Evolutionary conservation across 2,113 vertebrate genomes (phyloP).

Genomic region (Pampusana beccarii): DNA sequence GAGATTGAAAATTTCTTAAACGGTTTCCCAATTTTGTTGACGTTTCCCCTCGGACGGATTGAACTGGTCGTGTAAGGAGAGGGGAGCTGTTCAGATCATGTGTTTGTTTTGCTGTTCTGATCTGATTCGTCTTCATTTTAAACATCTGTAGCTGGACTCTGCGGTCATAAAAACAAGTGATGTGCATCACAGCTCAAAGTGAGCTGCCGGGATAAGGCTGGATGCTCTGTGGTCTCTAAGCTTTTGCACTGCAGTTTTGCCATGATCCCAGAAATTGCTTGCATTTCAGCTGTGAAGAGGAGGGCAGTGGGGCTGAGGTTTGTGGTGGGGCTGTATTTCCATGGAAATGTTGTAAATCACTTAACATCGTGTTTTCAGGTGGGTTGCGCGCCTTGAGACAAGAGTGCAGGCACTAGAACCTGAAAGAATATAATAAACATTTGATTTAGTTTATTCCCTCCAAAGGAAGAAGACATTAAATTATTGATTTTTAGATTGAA

Average conservation of each 20-base stretch:
- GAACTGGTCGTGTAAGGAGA: background rate
- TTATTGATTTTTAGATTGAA: background rate
- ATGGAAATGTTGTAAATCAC: background rate
- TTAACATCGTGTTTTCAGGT: background rate
- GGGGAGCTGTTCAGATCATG: background rate
- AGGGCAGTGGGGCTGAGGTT: background rate
- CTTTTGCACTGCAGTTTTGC: background rate
- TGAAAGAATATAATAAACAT: background rate
- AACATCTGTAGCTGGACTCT: background rate
- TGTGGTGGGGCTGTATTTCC: background rate
- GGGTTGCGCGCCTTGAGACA: background rate
- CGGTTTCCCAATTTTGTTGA: background rate
- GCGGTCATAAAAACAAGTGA: background rate
- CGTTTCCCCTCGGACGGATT: background rate
- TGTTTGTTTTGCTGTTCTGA: background rate
- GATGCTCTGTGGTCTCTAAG: background rate
- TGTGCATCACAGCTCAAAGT: background rate
- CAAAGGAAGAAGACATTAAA: background rate
- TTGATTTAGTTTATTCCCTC: background rate
- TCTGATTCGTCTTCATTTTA: background rate
- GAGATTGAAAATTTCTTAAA: background rate
- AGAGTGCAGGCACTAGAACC: background rate
- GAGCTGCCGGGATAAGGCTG: background rate
- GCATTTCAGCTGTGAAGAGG: background rate
- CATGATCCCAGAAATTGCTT: background rate